Percentiles rank a stretch among this genome's conserved stretches.
These are phyloP conservation scores for Amphipyra tragopoginis DNA, from an alignment of 2,888 invertebrate genomes.

Conservation along the genomic window DNA sequence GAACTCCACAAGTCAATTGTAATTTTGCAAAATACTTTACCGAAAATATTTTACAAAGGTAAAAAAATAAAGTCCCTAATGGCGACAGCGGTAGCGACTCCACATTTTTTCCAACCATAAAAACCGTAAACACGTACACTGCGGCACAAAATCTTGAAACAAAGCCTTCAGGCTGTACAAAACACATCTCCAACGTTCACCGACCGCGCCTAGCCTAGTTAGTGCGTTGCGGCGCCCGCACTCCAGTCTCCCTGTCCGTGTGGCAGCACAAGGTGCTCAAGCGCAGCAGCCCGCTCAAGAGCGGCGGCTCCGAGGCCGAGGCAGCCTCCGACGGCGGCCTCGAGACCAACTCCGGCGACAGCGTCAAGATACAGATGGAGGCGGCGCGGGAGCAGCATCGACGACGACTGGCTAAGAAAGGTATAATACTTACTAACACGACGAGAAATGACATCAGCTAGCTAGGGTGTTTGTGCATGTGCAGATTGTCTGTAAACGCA, in stretches of 20 bases:
- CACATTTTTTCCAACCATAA: not conserved
- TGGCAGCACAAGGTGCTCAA: constrained; percentile 82
- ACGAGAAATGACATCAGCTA: too few species aligned
- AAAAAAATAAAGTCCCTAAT: too few species aligned
- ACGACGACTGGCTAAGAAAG: constrained; percentile 83
- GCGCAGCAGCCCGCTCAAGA: constrained; percentile 79
- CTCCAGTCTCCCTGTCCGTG: constrained; percentile 38
- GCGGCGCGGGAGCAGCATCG: constrained; percentile 84
- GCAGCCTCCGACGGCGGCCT: constrained; percentile 71
- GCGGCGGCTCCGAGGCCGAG: constrained; percentile 81
- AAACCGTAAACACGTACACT: not conserved
- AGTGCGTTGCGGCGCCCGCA: constrained; percentile 14
- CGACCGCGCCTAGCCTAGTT: constrained; percentile 17
- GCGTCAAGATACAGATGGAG: constrained; percentile 87
- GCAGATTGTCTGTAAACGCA: too few species aligned
- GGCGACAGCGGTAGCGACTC: too few species aligned
- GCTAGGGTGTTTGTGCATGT: too few species aligned
- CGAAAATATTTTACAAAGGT: too few species aligned
- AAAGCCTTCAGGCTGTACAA: too few species aligned
- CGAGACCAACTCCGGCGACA: constrained; percentile 74
- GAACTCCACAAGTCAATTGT: too few species aligned
- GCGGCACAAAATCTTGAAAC: too few species aligned
- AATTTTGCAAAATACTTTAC: too few species aligned
- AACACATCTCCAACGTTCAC: constrained; percentile 1
- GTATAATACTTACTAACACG: constrained; percentile 60